Evolutionary conservation across 2,113 vertebrate genomes (phyloP).

Genomic region (Tursiops truncatus): DNA sequence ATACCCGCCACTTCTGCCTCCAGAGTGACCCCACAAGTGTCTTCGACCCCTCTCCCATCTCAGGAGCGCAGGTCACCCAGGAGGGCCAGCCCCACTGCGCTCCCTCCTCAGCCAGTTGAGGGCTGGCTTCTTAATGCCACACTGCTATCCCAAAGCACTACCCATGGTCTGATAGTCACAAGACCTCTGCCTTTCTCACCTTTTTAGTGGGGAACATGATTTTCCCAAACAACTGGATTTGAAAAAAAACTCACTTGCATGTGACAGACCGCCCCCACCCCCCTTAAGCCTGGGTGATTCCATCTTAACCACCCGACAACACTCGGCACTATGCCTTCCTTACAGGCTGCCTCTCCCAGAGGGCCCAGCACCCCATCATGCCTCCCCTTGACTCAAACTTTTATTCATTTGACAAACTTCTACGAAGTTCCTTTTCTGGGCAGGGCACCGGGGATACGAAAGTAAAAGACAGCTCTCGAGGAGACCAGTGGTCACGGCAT

Average conservation of each 20-base stretch:
- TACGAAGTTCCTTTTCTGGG: not conserved
- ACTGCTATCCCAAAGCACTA: not conserved
- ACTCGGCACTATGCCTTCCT: not conserved
- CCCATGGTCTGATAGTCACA: not conserved
- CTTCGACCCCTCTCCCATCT: not conserved
- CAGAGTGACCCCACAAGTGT: rapidly evolving
- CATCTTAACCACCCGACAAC: not conserved
- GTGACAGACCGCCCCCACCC: not conserved
- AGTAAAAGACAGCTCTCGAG: not conserved
- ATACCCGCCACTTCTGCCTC: not conserved
- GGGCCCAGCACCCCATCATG: not conserved
- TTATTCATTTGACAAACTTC: not conserved
- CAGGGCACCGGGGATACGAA: not conserved
- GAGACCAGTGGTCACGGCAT: not conserved
- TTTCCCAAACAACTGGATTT: constrained; percentile 29
- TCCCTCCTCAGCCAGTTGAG: not conserved
- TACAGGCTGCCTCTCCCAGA: not conserved
- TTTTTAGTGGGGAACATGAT: not conserved
- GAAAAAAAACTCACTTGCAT: constrained; percentile 33
- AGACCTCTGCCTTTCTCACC: not conserved
- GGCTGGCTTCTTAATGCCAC: not conserved
- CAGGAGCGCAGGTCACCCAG: rapidly evolving
- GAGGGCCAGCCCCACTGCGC: not conserved
- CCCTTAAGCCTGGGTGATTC: not conserved
- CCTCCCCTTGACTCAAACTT: not conserved